phyloP scores from a whole-genome alignment of 2,888 invertebrate genomes.

The Rhagophthalmus giganteus region DNA sequence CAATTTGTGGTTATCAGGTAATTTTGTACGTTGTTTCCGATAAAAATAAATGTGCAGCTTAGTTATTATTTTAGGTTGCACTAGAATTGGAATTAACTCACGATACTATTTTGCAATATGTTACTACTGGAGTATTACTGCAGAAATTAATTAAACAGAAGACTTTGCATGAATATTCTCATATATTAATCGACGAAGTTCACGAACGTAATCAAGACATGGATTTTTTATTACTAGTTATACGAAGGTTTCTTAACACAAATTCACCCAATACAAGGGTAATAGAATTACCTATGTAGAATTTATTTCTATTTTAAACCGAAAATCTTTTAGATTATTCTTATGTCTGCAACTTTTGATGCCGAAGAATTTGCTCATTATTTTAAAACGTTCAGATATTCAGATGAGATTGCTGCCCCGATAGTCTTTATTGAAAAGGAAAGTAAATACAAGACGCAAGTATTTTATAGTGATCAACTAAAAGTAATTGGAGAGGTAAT shows the following conservation, averaged over 20 bases:
- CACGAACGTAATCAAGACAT: conserved; percentile 92
- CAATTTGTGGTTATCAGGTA: conserved; percentile 88
- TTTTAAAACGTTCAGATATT: conserved; percentile 55
- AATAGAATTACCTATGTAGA: no score
- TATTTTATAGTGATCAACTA: conserved; percentile 65
- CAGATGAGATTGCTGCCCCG: conserved; percentile 57
- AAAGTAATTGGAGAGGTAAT: conserved; percentile 45
- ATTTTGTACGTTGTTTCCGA: no score
- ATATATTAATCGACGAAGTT: conserved; percentile 90
- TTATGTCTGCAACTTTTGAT: conserved; percentile 95
- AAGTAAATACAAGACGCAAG: conserved; percentile 60
- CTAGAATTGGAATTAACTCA: conserved; percentile 62
- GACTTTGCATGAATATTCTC: conserved; percentile 77
- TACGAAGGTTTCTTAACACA: conserved; percentile 73
- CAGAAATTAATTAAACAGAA: conserved; percentile 73
- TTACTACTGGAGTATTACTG: conserved; percentile 87
- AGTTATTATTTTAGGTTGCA: conserved; percentile 62
- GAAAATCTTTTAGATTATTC: conserved; percentile 67
- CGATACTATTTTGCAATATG: conserved; percentile 80
- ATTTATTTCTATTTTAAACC: no score
- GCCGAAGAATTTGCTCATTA: conserved; percentile 72
- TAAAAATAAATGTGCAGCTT: conserved; percentile 4
- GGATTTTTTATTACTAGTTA: conserved; percentile 84
- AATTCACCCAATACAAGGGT: conserved; percentile 68
- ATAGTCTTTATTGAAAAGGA: conserved; percentile 60